phyloP scores from a whole-genome alignment of 2,113 vertebrate genomes.

The Epinephelus cyanopodus region DNA sequence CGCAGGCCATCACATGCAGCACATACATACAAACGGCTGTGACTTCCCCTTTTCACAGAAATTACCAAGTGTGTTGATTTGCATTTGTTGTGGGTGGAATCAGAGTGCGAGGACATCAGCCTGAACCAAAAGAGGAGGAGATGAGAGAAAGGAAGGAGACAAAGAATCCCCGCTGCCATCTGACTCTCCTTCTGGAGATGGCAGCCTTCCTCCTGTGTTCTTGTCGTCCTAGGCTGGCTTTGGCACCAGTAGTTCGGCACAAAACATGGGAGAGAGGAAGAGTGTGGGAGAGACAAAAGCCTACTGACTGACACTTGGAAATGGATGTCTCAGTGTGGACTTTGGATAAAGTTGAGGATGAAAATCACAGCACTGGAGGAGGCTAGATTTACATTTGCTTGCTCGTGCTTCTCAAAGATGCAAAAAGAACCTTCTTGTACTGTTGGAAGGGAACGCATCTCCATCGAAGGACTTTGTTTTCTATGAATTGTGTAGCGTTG shows the following conservation, averaged over 20 bases:
- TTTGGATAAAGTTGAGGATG: background rate
- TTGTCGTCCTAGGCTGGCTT: slow-evolving; percentile 21
- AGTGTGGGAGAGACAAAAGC: slow-evolving; percentile 20
- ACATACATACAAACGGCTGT: background rate
- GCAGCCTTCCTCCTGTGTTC: slow-evolving; percentile 41
- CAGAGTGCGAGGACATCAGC: slow-evolving; percentile 36
- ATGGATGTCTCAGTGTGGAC: background rate
- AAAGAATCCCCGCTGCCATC: slow-evolving; percentile 50
- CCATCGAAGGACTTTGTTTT: background rate
- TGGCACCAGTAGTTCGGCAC: slow-evolving; percentile 14
- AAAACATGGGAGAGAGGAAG: slow-evolving; percentile 17
- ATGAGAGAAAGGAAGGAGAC: slow-evolving; percentile 7
- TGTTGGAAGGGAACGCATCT: background rate
- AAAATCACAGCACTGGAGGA: background rate
- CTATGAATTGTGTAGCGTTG: background rate
- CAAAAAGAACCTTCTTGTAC: background rate
- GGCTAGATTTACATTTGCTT: background rate
- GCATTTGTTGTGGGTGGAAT: slow-evolving; percentile 59
- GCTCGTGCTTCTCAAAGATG: background rate
- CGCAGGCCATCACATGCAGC: background rate
- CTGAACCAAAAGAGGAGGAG: slow-evolving; percentile 24
- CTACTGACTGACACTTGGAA: slow-evolving; percentile 7
- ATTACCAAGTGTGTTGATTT: slow-evolving; percentile 51
- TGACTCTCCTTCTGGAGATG: slow-evolving; percentile 56
- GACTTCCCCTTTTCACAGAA: slow-evolving; percentile 52